Percentiles rank a stretch among this genome's conserved stretches.
These are phyloP conservation scores for Sylvicola cinctus DNA, from an alignment of 2,888 invertebrate species.

Conservation along the genomic window DNA sequence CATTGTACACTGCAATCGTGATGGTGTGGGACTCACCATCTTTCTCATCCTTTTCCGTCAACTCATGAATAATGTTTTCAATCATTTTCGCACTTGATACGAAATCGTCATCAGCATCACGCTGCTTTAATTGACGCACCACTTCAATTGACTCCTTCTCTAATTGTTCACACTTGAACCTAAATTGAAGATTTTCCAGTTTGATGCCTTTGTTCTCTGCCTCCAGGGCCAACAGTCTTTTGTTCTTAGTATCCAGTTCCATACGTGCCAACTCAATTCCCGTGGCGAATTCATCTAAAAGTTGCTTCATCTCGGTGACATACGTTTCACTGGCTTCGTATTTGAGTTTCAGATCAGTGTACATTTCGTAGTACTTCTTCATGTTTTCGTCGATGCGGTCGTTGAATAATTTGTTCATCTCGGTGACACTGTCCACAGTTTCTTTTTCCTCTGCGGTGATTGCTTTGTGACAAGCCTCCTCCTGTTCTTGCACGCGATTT, in stretches of 20 bases:
- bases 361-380: slow-evolving; percentile 22
- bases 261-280: slow-evolving; percentile 24
- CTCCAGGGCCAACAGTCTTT: slow-evolving; percentile 16
- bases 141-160: slow-evolving; percentile 16
- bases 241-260: slow-evolving; percentile 24
- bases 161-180: slow-evolving; percentile 12
- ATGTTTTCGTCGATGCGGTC: slow-evolving; percentile 22
- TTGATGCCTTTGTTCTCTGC: slow-evolving; percentile 23
- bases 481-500: slow-evolving; percentile 23
- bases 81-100: background rate
- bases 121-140: slow-evolving; percentile 6
- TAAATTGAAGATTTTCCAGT: slow-evolving; percentile 21
- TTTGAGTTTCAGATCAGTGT: slow-evolving; percentile 21
- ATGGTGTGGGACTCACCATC: too few relatives aligned
- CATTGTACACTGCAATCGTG: too few relatives aligned
- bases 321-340: slow-evolving; percentile 23
- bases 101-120: slow-evolving; percentile 1
- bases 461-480: slow-evolving; percentile 19
- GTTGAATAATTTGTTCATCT: slow-evolving; percentile 26
- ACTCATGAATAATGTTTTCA: background rate
- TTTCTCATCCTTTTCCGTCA: slow-evolving; percentile 4
- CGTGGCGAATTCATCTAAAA: slow-evolving; percentile 23
- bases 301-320: slow-evolving; percentile 24
- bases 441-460: slow-evolving; percentile 23
- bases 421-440: slow-evolving; percentile 24